Evolutionary conservation across 23 tunicate genomes (phyloP), one percentile per base, ranked within the genome.

Genomic region (Oikopleura vanhoeffeni): DNA sequence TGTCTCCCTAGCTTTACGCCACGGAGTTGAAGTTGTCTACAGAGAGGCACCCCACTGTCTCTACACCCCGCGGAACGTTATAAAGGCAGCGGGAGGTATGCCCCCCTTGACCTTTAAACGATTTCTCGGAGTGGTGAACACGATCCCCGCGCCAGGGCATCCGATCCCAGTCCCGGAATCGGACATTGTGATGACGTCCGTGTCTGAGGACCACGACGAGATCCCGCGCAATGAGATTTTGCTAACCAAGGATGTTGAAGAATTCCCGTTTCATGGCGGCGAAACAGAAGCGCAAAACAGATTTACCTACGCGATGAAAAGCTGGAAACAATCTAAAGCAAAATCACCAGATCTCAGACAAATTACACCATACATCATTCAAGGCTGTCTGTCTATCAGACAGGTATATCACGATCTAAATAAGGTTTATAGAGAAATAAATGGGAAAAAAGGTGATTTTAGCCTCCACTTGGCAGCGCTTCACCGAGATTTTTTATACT

Each of bases 21-120:
- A 71, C 32, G 79, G 79, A 71, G 79, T 71, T 18, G 79, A 71
- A 32, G 79, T 71, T 28, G 79, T 71, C 32, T 71, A 71, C 79
- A 33, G 79, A 28, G 79, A 71, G 27, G 79, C 79, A 30, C 79
- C 79, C 36, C 79, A 71, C 3, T 71, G 79, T 30, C 35, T 71
- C 4, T 71, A 24, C 38, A 18, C 79, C 2, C 79, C 79, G 35
- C 79, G 79, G 34, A 38, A 28, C 3, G 35, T 71, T 13, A 71
- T 71, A 71, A 71, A 71, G 30, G 79, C 79, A 28, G 79, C 79
- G 32, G 79, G 79, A 2, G 79, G 79, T 34, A 71, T 71, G 79
- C 79, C 79, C 34, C 79, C 79, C 27, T 30, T 71, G 27, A 71
- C 79, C 30, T 71, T 71, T 34, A 18, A 18, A 3, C 27, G 79